phyloP scores from a whole-genome alignment of 2,888 invertebrate species.

The Cactoblastis cactorum region DNA sequence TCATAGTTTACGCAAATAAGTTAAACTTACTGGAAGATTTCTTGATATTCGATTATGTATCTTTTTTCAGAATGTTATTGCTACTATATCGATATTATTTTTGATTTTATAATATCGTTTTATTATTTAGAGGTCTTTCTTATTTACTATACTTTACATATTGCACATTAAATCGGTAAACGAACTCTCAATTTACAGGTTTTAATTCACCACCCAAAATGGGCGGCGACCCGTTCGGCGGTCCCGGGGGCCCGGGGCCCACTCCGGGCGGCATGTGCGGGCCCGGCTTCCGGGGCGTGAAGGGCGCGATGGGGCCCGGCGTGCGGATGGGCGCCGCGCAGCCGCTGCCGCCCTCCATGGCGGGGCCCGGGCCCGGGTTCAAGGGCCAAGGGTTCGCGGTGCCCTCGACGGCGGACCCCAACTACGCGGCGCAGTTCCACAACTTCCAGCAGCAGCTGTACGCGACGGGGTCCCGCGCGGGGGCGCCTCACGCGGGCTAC shows the following conservation, averaged over 20 bases:
- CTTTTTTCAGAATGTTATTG: no score
- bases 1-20: neutral
- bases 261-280: constrained; percentile 67
- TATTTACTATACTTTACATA: no score
- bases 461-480: constrained; percentile 83
- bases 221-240: constrained; percentile 56
- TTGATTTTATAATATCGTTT: no score
- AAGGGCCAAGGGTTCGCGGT: constrained; percentile 90
- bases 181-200: constrained; percentile 25
- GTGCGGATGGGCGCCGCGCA: constrained; percentile 79
- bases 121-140: no score
- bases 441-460: constrained; percentile 97
- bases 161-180: neutral
- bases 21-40: no score
- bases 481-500: constrained; percentile 67
- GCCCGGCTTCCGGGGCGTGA: constrained; percentile 62
- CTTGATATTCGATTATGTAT: no score
- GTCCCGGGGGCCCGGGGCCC: constrained; percentile 35
- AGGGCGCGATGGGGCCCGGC: constrained; percentile 56
- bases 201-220: constrained; percentile 72
- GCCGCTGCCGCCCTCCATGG: constrained; percentile 89
- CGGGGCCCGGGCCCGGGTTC: constrained; percentile 82
- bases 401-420: constrained; percentile 92
- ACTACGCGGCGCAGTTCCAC: constrained; percentile 96
- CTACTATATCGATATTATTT: no score